A percentile compares a stretch with the other conserved stretches of the same genome.
phyloP scores from a whole-genome alignment of 2,888 invertebrate species.

The Troides aeacus region DNA sequence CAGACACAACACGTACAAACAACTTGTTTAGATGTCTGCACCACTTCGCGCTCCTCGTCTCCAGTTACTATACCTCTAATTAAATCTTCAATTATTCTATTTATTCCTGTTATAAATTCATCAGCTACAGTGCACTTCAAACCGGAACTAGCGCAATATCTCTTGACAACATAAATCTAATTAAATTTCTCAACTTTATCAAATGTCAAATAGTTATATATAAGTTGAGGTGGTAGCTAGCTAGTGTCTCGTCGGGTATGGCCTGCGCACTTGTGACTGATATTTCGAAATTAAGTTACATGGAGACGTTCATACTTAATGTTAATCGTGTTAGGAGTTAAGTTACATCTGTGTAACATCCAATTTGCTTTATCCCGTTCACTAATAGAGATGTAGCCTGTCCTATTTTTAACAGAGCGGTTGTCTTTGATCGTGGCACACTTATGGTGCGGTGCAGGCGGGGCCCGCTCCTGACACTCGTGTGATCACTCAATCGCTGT shows the following conservation, averaged over 20 bases:
- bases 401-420: conserved; percentile 24
- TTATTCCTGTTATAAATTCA: not conserved
- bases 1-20: not conserved
- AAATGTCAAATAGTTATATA: not conserved
- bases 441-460: conserved; percentile 1
- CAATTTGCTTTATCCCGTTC: conserved; percentile 19
- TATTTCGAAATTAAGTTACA: not conserved
- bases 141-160: not conserved
- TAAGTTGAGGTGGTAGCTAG: too few relatives aligned
- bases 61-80: too few relatives aligned
- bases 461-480: conserved; percentile 18
- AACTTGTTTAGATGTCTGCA: not conserved
- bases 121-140: not conserved
- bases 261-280: too few relatives aligned
- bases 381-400: conserved; percentile 13
- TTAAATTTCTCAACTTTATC: not conserved
- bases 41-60: too few relatives aligned
- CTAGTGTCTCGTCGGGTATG: too few relatives aligned
- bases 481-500: conserved; percentile 26
- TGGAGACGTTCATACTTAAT: conserved; percentile 1
- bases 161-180: not conserved
- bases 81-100: too few relatives aligned
- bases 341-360: conserved; percentile 15
- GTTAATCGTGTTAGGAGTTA: conserved; percentile 4
- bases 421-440: conserved; percentile 19